Evolutionary conservation across 2,113 vertebrate genomes (phyloP).

Genomic region (Taurulus bubalis): DNA sequence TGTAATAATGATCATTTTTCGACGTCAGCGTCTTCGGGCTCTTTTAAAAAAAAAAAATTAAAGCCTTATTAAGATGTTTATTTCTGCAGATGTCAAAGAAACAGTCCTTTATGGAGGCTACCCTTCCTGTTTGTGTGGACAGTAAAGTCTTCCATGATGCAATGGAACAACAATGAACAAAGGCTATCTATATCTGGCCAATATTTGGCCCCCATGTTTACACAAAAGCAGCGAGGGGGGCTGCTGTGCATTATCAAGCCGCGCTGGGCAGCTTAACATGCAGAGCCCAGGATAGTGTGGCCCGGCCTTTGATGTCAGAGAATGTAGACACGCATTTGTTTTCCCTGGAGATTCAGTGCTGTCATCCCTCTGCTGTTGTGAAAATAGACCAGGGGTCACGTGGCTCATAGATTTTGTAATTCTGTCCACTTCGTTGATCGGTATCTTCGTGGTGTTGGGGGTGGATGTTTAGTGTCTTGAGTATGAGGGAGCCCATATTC

Average conservation of each 20-base stretch:
- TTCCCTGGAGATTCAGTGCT: slow-evolving; percentile 51
- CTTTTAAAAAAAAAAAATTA: slow-evolving; percentile 10
- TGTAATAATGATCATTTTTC: background rate
- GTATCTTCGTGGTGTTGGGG: slow-evolving; percentile 52
- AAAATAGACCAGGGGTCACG: slow-evolving; percentile 78
- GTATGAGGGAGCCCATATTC: background rate
- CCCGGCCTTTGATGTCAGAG: slow-evolving; percentile 66
- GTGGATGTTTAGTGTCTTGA: slow-evolving; percentile 23
- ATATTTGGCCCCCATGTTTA: slow-evolving; percentile 38
- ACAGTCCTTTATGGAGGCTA: slow-evolving; percentile 4
- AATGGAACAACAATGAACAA: slow-evolving; percentile 25
- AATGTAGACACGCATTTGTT: slow-evolving; percentile 57
- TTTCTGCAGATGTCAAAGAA: slow-evolving; percentile 1
- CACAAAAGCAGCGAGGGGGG: background rate
- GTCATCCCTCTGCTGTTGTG: slow-evolving; percentile 65
- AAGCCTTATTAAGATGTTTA: background rate
- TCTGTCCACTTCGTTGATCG: slow-evolving; percentile 68
- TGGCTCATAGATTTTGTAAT: slow-evolving; percentile 76
- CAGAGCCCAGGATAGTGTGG: slow-evolving; percentile 42
- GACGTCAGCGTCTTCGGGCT: background rate
- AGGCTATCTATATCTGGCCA: slow-evolving; percentile 44
- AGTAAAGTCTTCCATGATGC: slow-evolving; percentile 39
- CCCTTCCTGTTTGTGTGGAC: slow-evolving; percentile 13
- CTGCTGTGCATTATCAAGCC: slow-evolving; percentile 28
- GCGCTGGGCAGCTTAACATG: slow-evolving; percentile 51